Evolutionary conservation across 2,113 vertebrate species (phyloP), one percentile per base, ranked within the genome.

Genomic region (Syngnathus floridae): DNA sequence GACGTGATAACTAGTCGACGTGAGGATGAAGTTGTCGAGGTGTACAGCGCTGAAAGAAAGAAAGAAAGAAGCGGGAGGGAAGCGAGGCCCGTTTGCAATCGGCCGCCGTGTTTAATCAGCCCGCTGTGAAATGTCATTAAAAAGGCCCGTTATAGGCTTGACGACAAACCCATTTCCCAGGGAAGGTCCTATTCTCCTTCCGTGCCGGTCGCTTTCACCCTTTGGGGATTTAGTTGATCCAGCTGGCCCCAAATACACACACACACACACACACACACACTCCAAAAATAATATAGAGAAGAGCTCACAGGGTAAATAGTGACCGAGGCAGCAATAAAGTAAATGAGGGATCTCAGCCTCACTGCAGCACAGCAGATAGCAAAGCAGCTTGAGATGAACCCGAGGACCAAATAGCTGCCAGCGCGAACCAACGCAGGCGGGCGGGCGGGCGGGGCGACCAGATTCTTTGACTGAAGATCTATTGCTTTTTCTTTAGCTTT

Each of bases 301-400:
- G 56, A 71, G 76, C 64, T 70, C 37, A 67, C 40, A 69, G 62
- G 49, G 76, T 67, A 69, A 70, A 74, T 51, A 76, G 79, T 70
- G 49, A 71, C 68, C 38, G 65, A 75, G 70, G 67, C 67, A 65
- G 70, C 67, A 69, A 62, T 69, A 72, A 71, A 57, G 66, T 58
- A 75, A 62, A 70, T 65, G 31, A 67, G 49, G 6, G 55, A 68
- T 75, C 43, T 73, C 57, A 57, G 65, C n/a, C 66, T 35, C 64
- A 55, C 60, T 62, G 72, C 61, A 4, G 26, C 46, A 48, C 22
- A 4, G 38, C 38, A 52, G 41, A 49, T 0, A 22, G 8, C 48
- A 37, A 64, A 36, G 26, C 1, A 35, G 69, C 7, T 35, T 46
- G 56, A 62, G 62, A 73, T 62, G 41, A 59, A 49, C n/a, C 52